These are phyloP conservation scores for Melanostigma gelatinosum DNA, from an alignment of 2,113 vertebrate species.

Conservation along the genomic window DNA sequence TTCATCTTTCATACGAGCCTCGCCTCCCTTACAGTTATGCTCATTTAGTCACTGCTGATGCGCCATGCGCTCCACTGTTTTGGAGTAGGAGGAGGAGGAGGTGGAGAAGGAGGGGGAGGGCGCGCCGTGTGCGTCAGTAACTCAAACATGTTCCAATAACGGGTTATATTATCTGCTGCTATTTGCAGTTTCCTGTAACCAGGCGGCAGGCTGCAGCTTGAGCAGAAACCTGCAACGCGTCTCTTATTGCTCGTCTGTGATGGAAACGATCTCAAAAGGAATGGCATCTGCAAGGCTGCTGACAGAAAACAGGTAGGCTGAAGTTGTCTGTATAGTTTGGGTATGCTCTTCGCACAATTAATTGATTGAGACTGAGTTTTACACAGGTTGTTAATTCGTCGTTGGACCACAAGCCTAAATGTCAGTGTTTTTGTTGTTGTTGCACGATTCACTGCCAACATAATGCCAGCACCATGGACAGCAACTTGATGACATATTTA, in stretches of 20 bases:
- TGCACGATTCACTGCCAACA: not conserved
- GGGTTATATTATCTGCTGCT: conserved; percentile 73
- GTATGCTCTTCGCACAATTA: not conserved
- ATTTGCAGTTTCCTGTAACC: conserved; percentile 77
- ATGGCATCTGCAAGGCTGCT: conserved; percentile 35
- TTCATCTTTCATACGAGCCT: not conserved
- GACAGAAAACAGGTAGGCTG: conserved; percentile 58
- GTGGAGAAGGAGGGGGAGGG: not conserved
- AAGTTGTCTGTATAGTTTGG: conserved; percentile 37
- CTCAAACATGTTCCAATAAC: conserved; percentile 76
- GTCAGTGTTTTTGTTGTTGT: not conserved
- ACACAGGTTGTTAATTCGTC: not conserved
- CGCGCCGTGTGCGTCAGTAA: conserved; percentile 70
- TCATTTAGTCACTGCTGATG: conserved; percentile 29
- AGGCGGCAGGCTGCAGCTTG: conserved; percentile 58
- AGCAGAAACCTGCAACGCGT: conserved; percentile 51
- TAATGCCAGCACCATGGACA: conserved; percentile 49
- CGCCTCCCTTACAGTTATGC: conserved; percentile 4
- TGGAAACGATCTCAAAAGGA: conserved; percentile 39
- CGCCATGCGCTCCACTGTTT: conserved; percentile 54
- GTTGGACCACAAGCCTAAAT: not conserved
- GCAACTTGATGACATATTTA: conserved; percentile 1
- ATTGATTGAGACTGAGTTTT: not conserved
- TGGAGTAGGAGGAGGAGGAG: conserved; percentile 58
- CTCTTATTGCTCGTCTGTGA: conserved; percentile 24